Evolutionary conservation across 2,797 vertebrate species (phyloP).

Genomic region (Astyanax mexicanus): DNA sequence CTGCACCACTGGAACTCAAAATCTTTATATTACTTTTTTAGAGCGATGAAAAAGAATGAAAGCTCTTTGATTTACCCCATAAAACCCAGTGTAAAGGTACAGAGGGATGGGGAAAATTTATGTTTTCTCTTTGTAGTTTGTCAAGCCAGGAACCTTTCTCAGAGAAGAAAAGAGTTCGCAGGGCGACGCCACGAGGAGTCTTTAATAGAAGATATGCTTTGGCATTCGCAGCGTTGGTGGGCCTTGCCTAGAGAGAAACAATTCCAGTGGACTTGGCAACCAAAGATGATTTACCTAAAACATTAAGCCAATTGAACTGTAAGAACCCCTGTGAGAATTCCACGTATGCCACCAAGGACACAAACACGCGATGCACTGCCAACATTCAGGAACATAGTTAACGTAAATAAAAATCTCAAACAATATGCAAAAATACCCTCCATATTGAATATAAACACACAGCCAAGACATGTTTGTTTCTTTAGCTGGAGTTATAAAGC

Average conservation of each 20-base stretch:
- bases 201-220: conserved; percentile 2
- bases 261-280: background rate
- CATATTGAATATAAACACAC: too few species aligned
- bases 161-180: background rate
- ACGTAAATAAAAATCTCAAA: too few species aligned
- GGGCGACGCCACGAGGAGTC: conserved; percentile 5
- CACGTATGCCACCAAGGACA: too few species aligned
- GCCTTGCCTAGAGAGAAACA: background rate
- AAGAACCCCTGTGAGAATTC: too few species aligned
- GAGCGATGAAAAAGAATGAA: background rate
- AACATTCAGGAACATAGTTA: too few species aligned
- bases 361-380: too few species aligned
- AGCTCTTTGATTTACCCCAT: conserved; percentile 10
- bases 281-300: background rate
- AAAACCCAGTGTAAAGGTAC: background rate
- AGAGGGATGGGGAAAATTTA: background rate
- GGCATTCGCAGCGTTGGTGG: background rate
- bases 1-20: conserved; percentile 20
- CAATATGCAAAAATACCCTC: too few species aligned
- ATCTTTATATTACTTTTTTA: conserved; percentile 26
- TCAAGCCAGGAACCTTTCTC: background rate
- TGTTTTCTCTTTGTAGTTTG: background rate
- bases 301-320: background rate
- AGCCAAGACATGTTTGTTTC: too few species aligned
- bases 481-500: too few species aligned